phyloP scores from a whole-genome alignment of 2,888 invertebrate genomes.

The Cecidostiba fungosa region DNA sequence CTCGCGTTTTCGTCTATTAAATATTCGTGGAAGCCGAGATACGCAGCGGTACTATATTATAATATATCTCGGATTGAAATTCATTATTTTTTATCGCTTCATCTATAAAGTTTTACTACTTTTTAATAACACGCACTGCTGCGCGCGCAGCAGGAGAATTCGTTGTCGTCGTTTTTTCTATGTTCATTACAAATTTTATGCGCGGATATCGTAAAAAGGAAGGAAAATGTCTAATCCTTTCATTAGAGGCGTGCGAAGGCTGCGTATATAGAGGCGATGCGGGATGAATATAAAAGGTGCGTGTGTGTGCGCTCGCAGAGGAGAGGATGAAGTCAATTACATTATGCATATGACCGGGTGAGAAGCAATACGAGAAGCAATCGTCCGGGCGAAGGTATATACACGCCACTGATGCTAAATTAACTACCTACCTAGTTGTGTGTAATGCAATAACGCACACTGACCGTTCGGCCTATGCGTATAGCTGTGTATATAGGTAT shows the following conservation, averaged over 20 bases:
- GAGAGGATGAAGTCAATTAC: constrained; percentile 73
- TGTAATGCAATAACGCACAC: constrained; percentile 77
- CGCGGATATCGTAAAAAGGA: neutral
- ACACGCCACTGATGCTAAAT: constrained; percentile 75
- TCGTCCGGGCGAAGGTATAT: constrained; percentile 68
- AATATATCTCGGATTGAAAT: neutral
- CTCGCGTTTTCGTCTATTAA: neutral
- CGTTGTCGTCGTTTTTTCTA: neutral
- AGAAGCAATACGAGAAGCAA: constrained; percentile 77
- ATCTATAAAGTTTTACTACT: neutral
- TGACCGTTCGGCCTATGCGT: constrained; percentile 22
- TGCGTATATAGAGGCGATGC: neutral
- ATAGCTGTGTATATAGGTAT: neutral
- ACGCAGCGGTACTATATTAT: neutral
- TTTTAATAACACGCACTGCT: neutral
- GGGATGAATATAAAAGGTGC: constrained; percentile 37
- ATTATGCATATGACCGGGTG: constrained; percentile 78
- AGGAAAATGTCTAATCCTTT: constrained; percentile 41
- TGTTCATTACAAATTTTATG: neutral
- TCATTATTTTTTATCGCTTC: constrained; percentile 4
- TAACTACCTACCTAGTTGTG: constrained; percentile 77
- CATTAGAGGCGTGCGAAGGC: constrained; percentile 29
- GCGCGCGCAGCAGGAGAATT: neutral
- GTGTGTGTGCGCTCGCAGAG: neutral
- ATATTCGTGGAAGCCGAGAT: neutral